These are phyloP conservation scores for Electrona antarctica DNA, from an alignment of 2,113 vertebrate species.

Conservation along the genomic window DNA sequence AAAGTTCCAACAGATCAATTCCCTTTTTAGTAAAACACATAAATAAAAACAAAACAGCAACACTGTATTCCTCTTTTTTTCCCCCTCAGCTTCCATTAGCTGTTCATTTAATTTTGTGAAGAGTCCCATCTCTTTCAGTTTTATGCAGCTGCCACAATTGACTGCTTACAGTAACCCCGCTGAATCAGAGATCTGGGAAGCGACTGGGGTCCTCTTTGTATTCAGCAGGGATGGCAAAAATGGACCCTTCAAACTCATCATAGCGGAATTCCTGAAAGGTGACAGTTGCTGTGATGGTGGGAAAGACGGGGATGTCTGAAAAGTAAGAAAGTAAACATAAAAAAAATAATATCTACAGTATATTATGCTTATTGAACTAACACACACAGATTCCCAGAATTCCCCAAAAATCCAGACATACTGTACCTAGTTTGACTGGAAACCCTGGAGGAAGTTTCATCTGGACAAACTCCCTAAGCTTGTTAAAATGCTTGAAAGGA, in stretches of 20 bases:
- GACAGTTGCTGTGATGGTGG: conserved; percentile 98
- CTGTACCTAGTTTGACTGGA: conserved; percentile 96
- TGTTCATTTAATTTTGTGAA: conserved; percentile 33
- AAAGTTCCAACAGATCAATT: conserved; percentile 27
- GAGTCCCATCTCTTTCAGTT: conserved; percentile 7
- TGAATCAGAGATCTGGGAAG: conserved; percentile 89
- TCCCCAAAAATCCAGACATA: conserved; percentile 40
- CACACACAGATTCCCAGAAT: not conserved
- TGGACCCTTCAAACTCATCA: conserved; percentile 87
- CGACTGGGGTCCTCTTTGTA: conserved; percentile 96
- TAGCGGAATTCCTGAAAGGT: conserved; percentile 98
- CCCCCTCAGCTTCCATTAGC: conserved; percentile 1
- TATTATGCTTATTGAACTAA: conserved; percentile 2
- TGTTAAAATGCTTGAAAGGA: conserved; percentile 99
- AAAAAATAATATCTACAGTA: not conserved
- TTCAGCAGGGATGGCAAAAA: conserved; percentile 88
- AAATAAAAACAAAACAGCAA: conserved; percentile 43
- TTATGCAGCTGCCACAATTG: not conserved
- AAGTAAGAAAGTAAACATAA: not conserved
- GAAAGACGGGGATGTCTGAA: conserved; percentile 94
- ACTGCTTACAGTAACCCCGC: conserved; percentile 13
- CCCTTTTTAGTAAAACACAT: conserved; percentile 28
- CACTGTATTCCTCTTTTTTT: conserved; percentile 22
- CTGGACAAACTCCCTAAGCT: conserved; percentile 96
- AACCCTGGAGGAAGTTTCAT: conserved; percentile 98